Evolutionary conservation across 1,140 invertebrate species (phyloP), one percentile per base, ranked within the genome.

Genomic region (Rhagoletis pomonella): DNA sequence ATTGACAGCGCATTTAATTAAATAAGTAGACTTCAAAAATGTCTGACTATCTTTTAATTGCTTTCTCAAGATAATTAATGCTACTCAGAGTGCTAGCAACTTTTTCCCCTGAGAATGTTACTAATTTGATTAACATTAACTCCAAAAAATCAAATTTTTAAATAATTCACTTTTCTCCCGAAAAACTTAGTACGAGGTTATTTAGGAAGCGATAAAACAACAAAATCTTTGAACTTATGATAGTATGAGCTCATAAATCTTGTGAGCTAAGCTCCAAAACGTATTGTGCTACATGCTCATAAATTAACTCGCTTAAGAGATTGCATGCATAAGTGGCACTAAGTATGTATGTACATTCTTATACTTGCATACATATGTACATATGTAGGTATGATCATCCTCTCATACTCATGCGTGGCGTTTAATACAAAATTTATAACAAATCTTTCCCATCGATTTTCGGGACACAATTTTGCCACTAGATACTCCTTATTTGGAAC

Each of bases 381-480:
- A 77, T 19, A 17, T 2, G 50, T 77, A 4, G 3, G 0, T 44
- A 73, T 17, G 4, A 7, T 4, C 64, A 19, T 67, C n/a, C 65
- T n/a, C 29, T 42, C 65, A 12, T 14, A 12, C 47, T 55, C 73
- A 50, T 44, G 47, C 44, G 69, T 29, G 29, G 29, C 29, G 29
- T 44, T 1, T 47, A 50, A n/a, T 50, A 55, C 14, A 19, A 29
- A 81, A 81, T 81, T 81, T 81, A 81, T 81, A 10, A 58, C 73
- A 81, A 55, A n/a, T 81, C 19, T 42, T 58, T 81, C 47, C 50
- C 73, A 81, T 81, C n/a, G 55, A 81, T 81, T 81, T 55, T 81
- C 7, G 17, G 42, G 42, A 4, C 47, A 2, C n/a, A 81, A 3
- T 14, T 58, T 19, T 7, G 73, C 14, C 47, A 55, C 47, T 81